Conservation (phyloP, 64 coral and sea anemone genomes). For the Actinia equina region DNA sequence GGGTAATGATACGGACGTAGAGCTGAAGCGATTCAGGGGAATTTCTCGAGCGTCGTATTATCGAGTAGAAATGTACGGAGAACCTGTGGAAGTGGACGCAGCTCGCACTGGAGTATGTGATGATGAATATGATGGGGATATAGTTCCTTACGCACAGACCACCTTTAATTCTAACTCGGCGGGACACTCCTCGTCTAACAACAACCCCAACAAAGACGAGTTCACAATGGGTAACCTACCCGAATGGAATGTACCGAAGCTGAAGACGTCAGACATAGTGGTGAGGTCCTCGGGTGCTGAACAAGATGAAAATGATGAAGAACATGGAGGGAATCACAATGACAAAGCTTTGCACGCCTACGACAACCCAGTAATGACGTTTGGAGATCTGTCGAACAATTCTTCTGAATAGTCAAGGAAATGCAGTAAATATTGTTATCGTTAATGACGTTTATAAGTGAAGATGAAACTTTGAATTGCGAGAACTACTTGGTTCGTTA, state of each 20-base stretch:
- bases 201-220: slow-evolving; percentile 35
- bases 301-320: slow-evolving; percentile 1
- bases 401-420: not conserved
- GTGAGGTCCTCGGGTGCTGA: slow-evolving; percentile 14
- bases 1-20: slow-evolving; percentile 27
- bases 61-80: slow-evolving; percentile 71
- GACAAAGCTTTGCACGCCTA: slow-evolving; percentile 43
- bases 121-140: slow-evolving; percentile 15
- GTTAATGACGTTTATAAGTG: not conserved
- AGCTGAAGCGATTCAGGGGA: slow-evolving; percentile 54
- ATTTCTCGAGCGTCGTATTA: slow-evolving; percentile 59
- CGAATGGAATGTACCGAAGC: slow-evolving; percentile 74
- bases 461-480: not conserved
- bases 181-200: not conserved
- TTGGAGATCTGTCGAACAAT: slow-evolving; percentile 23
- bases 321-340: not conserved
- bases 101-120: not conserved
- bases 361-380: slow-evolving; percentile 61
- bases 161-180: not conserved
- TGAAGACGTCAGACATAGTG: slow-evolving; percentile 36
- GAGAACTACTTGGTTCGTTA: not conserved
- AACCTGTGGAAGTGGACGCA: slow-evolving; percentile 69
- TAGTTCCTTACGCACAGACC: not conserved
- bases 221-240: slow-evolving; percentile 74
- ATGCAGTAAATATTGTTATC: not conserved